Percentiles rank a stretch among this genome's conserved stretches.
Conservation (phyloP, 2,797 vertebrate species). For the Botia almorhae region DNA sequence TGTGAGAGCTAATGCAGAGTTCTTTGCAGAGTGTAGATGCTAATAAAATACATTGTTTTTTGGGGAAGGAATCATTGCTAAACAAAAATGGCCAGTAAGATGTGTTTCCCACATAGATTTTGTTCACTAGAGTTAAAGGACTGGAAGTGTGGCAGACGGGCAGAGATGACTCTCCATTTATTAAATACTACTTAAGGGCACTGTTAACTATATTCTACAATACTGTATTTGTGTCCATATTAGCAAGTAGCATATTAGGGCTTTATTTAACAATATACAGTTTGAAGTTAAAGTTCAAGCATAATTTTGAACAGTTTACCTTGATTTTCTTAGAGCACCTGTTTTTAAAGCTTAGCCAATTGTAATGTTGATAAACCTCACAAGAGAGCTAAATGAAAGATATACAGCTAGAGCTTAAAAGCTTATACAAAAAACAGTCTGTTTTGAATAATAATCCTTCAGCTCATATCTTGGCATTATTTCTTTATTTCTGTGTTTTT, state of each 20-base stretch:
- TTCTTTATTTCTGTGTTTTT: conserved; percentile 21
- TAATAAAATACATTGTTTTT: background rate
- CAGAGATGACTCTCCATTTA: too few relatives aligned
- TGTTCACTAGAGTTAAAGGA: background rate
- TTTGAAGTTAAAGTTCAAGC: background rate
- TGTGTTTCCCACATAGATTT: background rate
- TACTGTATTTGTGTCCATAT: too few relatives aligned
- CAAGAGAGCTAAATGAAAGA: background rate
- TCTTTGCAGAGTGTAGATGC: background rate
- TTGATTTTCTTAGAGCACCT: background rate
- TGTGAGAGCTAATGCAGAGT: conserved; percentile 19
- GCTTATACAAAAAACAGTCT: conserved; percentile 50
- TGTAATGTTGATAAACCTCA: background rate
- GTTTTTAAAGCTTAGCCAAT: background rate
- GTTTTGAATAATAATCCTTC: conserved; percentile 70
- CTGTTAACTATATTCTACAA: too few relatives aligned
- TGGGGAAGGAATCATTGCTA: background rate
- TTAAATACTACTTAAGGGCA: too few relatives aligned
- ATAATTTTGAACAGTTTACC: background rate
- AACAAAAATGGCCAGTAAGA: background rate
- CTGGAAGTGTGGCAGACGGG: too few relatives aligned
- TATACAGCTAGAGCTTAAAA: background rate
- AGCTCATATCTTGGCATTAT: conserved; percentile 66
- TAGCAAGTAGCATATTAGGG: too few relatives aligned
- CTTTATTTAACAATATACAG: too few relatives aligned